These are phyloP conservation scores for Chondrilla cf. caribensis DNA, from an alignment of 37 sponge, comb jelly and placozoan genomes.

Conservation along the genomic window DNA sequence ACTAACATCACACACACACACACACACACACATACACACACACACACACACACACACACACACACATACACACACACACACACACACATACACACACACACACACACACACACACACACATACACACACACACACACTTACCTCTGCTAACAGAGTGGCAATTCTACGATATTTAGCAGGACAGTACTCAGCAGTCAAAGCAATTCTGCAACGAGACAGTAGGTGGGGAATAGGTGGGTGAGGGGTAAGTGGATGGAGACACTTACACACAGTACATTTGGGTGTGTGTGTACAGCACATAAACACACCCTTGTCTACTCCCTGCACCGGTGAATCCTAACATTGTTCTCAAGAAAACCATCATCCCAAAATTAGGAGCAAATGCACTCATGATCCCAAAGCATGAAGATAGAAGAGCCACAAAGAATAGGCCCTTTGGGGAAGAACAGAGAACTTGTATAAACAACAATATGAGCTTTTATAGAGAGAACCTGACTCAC, in stretches of 20 bases:
- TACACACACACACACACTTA: background rate
- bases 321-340: conserved; percentile 28
- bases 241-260: too few relatives aligned
- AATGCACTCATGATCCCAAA: conserved; percentile 43
- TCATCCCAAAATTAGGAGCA: conserved; percentile 18
- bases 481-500: too few relatives aligned
- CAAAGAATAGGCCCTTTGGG: conserved; percentile 14
- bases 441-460: background rate
- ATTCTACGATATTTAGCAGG: conserved; percentile 43
- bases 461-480: too few relatives aligned
- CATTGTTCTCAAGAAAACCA: conserved; percentile 24
- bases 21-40: background rate
- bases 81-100: background rate
- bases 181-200: conserved; percentile 61
- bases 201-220: too few relatives aligned
- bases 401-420: background rate
- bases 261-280: too few relatives aligned
- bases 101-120: too few relatives aligned
- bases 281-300: too few relatives aligned
- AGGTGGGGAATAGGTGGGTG: too few relatives aligned
- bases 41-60: background rate
- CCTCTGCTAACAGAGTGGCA: background rate
- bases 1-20: background rate
- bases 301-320: conserved; percentile 14
- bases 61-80: conserved; percentile 19